A percentile compares a stretch with the other conserved stretches of the same genome.
Conservation (phyloP, 2,888 invertebrate genomes). For the Trissonchulus sp. region DNA sequence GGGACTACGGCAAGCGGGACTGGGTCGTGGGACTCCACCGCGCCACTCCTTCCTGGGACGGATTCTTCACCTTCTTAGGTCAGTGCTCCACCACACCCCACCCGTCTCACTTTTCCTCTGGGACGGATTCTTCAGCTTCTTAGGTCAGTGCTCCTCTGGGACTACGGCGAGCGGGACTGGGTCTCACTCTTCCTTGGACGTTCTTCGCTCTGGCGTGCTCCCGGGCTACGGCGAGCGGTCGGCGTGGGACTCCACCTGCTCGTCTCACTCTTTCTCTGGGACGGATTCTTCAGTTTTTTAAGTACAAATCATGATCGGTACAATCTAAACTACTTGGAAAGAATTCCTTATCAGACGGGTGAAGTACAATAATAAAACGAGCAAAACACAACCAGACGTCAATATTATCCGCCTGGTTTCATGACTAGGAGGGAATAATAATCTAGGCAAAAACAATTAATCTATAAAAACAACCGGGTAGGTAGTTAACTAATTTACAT, state of each 20-base stretch:
- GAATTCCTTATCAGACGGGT: too few relatives aligned
- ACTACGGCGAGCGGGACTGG: slow-evolving; percentile 36
- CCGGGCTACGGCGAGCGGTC: slow-evolving; percentile 42
- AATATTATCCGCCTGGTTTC: too few relatives aligned
- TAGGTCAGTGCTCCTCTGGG: slow-evolving; percentile 42
- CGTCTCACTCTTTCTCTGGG: slow-evolving; percentile 49
- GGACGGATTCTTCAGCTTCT: slow-evolving; percentile 51
- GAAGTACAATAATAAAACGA: too few relatives aligned
- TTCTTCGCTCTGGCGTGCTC: slow-evolving; percentile 40
- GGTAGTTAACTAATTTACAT: too few relatives aligned
- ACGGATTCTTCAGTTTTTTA: slow-evolving; percentile 51
- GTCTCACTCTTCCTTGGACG: slow-evolving; percentile 50
- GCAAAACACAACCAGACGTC: too few relatives aligned
- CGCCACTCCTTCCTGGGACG: slow-evolving; percentile 48
- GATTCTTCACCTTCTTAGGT: slow-evolving; percentile 37
- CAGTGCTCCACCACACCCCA: slow-evolving; percentile 50
- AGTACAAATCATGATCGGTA: too few relatives aligned
- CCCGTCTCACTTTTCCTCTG: slow-evolving; percentile 49
- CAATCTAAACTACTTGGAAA: too few relatives aligned
- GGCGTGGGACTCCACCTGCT: slow-evolving; percentile 50
- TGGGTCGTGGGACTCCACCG: slow-evolving; percentile 50
- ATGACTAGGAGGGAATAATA: too few relatives aligned
- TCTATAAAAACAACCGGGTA: too few relatives aligned
- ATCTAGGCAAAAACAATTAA: neutral
- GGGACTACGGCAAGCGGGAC: slow-evolving; percentile 39